Percentiles rank a stretch among this genome's conserved stretches.
Conservation (phyloP, 2,888 invertebrate species). For the Eugnorisma glareosa region DNA sequence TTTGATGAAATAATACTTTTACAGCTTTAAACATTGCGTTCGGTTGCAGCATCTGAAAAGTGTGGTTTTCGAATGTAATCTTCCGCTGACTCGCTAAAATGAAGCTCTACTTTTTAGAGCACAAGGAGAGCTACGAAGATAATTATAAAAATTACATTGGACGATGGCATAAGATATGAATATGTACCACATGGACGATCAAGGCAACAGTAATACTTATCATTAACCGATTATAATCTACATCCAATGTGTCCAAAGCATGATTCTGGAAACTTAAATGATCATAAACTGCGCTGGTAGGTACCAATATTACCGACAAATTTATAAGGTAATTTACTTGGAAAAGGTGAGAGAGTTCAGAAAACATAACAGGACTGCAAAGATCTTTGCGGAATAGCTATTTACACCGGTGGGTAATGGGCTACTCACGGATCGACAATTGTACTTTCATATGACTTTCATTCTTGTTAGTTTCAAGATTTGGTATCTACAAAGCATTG, state of each 20-base stretch:
- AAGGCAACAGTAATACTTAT: constrained; percentile 56
- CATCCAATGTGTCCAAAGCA: constrained; percentile 31
- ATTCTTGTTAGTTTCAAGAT: background rate
- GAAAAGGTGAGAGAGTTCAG: background rate
- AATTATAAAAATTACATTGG: background rate
- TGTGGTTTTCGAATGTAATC: background rate
- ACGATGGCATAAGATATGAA: constrained; percentile 39
- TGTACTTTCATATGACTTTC: background rate
- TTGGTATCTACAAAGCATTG: background rate
- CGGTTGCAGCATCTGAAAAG: background rate
- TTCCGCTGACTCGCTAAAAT: background rate
- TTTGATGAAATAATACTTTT: background rate
- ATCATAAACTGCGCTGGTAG: constrained; percentile 5
- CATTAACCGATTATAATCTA: constrained; percentile 54
- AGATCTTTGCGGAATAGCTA: background rate
- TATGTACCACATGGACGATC: constrained; percentile 49
- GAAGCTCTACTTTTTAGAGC: background rate
- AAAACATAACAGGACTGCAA: background rate
- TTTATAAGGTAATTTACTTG: background rate
- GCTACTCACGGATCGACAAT: background rate
- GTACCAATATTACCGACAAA: constrained; percentile 3
- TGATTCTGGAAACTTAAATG: constrained; percentile 36
- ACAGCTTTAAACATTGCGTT: background rate
- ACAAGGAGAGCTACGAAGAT: background rate
- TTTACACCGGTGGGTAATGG: no score